phyloP scores from a whole-genome alignment of 2,888 invertebrate species.

The Cataglyphis rosenhaueri region DNA sequence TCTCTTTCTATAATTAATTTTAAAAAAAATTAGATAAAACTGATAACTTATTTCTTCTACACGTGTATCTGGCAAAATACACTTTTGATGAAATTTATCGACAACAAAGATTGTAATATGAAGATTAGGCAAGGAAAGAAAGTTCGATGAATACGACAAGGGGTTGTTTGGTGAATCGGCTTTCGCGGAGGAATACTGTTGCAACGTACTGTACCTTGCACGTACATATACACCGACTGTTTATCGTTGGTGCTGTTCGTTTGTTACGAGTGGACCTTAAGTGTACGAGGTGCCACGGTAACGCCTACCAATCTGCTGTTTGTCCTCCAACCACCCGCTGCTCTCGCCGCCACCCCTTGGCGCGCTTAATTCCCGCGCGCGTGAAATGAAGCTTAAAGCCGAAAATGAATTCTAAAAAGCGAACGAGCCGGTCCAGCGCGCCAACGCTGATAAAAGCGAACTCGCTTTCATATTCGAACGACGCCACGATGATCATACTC shows the following conservation, averaged over 20 bases:
- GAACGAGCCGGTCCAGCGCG: constrained; percentile 26
- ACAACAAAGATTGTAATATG: not conserved
- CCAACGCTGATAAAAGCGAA: constrained; percentile 65
- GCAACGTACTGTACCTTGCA: constrained; percentile 49
- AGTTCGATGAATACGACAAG: constrained; percentile 5
- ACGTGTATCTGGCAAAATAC: not conserved
- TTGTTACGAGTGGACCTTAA: constrained; percentile 72
- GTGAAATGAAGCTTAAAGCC: constrained; percentile 76
- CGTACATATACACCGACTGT: constrained; percentile 50
- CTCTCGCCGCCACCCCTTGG: constrained; percentile 30
- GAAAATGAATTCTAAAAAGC: constrained; percentile 80
- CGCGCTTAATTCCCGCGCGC: constrained; percentile 70
- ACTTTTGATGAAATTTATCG: not conserved
- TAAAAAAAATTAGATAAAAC: not conserved
- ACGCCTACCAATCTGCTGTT: constrained; percentile 84
- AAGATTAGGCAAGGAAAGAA: not conserved
- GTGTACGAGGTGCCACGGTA: constrained; percentile 73
- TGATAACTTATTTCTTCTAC: not conserved
- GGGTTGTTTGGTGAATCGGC: not conserved
- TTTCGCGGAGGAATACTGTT: constrained; percentile 37
- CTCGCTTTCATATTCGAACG: constrained; percentile 29
- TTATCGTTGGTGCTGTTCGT: constrained; percentile 63
- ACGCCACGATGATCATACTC: constrained; percentile 9
- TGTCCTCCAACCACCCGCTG: constrained; percentile 59
- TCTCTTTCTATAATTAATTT: not conserved